Conservation (phyloP, 2,797 vertebrate genomes). For the Lepidocolaptes lacrymiger region DNA sequence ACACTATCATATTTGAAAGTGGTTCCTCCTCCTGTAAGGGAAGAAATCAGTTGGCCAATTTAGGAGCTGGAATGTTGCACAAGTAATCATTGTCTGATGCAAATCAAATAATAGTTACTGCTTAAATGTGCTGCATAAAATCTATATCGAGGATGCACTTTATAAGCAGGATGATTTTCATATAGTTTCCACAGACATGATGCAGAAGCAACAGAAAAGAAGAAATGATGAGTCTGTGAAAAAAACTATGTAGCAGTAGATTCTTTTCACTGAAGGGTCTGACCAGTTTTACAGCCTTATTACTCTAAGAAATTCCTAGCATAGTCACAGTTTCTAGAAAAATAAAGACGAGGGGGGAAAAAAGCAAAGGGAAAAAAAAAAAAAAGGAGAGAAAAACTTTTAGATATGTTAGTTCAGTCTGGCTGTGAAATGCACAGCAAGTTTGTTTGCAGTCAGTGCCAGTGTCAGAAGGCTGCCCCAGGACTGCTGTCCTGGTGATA, state of each 20-base stretch:
- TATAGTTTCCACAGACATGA: not conserved
- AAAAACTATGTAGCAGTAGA: not conserved
- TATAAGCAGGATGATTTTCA: not conserved
- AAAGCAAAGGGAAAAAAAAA: not conserved
- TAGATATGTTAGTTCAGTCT: not conserved
- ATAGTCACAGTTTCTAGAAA: not conserved
- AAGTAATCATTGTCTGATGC: not conserved
- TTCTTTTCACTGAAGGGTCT: not conserved
- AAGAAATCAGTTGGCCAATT: not conserved
- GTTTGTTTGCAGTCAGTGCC: not conserved
- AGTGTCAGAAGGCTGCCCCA: not conserved
- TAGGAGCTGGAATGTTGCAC: not conserved
- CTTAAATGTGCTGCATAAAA: not conserved
- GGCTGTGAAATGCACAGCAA: not conserved
- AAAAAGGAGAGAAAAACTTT: accelerated
- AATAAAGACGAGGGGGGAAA: not conserved
- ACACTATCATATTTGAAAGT: not conserved
- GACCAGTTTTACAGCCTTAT: not conserved
- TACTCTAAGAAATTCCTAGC: not conserved
- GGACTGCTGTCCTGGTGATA: not conserved
- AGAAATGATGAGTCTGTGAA: not conserved
- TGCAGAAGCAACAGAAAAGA: not conserved
- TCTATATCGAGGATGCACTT: not conserved
- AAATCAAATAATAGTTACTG: conserved; percentile 10
- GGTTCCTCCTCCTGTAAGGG: not conserved